Evolutionary conservation across 2,797 vertebrate species (phyloP).

Genomic region (Lepus oiostolus): DNA sequence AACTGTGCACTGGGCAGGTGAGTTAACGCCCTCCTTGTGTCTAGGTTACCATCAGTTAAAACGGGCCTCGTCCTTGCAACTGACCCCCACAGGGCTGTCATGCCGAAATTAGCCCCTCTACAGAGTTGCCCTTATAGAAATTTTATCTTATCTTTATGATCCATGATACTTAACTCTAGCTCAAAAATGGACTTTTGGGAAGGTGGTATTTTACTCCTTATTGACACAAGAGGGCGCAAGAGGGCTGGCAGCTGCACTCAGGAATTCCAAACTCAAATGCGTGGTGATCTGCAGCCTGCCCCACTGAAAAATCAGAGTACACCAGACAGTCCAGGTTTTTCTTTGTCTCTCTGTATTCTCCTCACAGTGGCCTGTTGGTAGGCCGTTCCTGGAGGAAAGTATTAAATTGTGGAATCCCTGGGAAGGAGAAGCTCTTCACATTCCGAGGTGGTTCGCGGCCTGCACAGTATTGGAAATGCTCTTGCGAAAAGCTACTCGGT

Average conservation of each 20-base stretch:
- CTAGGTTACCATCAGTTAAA: background rate
- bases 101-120: background rate
- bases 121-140: no score
- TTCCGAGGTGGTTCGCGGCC: background rate
- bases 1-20: background rate
- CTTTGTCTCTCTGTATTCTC: background rate
- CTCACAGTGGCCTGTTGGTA: background rate
- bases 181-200: background rate
- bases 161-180: background rate
- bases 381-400: background rate
- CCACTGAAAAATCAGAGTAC: background rate
- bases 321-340: conserved; percentile 4
- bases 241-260: background rate
- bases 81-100: background rate
- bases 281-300: background rate
- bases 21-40: background rate
- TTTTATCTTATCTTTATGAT: background rate
- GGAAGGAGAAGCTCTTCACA: conserved; percentile 24
- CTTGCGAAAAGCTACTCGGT: background rate
- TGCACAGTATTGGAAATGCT: background rate
- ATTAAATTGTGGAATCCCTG: background rate
- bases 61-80: background rate
- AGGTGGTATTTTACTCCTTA: background rate
- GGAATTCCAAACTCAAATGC: background rate
- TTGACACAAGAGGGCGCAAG: conserved; percentile 75